Evolutionary conservation across 2,797 vertebrate genomes (phyloP).

Genomic region (Manis pentadactyla): DNA sequence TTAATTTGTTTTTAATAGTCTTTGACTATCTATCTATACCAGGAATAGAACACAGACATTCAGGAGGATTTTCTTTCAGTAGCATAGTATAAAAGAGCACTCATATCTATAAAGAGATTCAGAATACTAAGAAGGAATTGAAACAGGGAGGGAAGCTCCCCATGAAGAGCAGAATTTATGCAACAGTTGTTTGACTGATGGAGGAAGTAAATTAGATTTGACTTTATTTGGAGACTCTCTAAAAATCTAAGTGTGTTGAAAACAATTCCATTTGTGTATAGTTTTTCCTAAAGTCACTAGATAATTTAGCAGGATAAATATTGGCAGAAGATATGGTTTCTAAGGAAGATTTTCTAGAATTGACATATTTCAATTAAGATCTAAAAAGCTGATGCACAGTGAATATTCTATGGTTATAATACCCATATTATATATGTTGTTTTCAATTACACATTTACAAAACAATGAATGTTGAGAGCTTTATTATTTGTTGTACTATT

Average conservation of each 20-base stretch:
- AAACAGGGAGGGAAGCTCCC: not conserved
- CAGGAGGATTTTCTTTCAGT: not conserved
- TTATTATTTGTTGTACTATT: not conserved
- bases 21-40: not conserved
- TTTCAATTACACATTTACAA: not conserved
- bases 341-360: slow-evolving; percentile 41
- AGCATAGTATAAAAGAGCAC: not conserved
- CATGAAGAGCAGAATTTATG: not conserved
- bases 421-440: not conserved
- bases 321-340: not conserved
- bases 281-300: not conserved
- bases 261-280: slow-evolving; percentile 35
- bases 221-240: not conserved
- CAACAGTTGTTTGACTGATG: slow-evolving; percentile 1
- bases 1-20: not conserved
- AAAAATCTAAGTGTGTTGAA: slow-evolving; percentile 24
- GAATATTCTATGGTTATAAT: not conserved
- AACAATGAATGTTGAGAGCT: not conserved
- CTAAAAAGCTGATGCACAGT: not conserved
- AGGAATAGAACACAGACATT: not conserved
- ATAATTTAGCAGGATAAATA: slow-evolving; percentile 22
- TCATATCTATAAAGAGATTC: not conserved
- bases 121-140: not conserved
- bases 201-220: not conserved
- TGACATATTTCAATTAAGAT: slow-evolving; percentile 18